These are phyloP conservation scores for Eriocheir sinensis DNA, from an alignment of 1,140 invertebrate species.

Conservation along the genomic window DNA sequence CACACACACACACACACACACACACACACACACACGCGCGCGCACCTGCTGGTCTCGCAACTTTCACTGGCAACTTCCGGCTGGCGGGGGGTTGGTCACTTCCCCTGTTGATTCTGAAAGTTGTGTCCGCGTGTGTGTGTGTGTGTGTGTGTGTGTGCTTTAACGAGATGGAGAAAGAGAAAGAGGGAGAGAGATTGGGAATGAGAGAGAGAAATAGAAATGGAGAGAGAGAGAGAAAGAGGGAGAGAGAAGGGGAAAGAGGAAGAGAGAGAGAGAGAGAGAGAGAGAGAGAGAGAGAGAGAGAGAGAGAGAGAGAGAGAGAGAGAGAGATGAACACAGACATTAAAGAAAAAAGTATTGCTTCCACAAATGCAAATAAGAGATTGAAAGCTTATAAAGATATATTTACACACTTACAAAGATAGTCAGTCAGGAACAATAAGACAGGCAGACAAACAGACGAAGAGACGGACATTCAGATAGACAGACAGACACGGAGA, in stretches of 20 bases:
- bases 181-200: too few relatives aligned
- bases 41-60: neutral
- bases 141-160: neutral
- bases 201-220: too few relatives aligned
- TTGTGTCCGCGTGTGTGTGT: neutral
- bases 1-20: constrained; percentile 22
- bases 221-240: neutral
- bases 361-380: too few relatives aligned
- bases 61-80: neutral
- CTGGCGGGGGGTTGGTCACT: neutral
- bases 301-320: neutral
- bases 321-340: neutral
- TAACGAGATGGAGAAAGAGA: too few relatives aligned
- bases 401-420: too few relatives aligned
- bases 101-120: constrained; percentile 15
- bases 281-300: neutral
- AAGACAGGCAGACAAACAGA: neutral
- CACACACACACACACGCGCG: neutral
- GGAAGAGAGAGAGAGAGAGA: neutral
- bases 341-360: neutral
- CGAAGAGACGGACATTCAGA: too few relatives aligned
- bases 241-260: neutral
- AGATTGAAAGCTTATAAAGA: too few relatives aligned
- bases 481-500: too few relatives aligned
- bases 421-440: too few relatives aligned